Evolutionary conservation across 2,797 vertebrate genomes (phyloP).

Genomic region (Pogoniulus pusillus): DNA sequence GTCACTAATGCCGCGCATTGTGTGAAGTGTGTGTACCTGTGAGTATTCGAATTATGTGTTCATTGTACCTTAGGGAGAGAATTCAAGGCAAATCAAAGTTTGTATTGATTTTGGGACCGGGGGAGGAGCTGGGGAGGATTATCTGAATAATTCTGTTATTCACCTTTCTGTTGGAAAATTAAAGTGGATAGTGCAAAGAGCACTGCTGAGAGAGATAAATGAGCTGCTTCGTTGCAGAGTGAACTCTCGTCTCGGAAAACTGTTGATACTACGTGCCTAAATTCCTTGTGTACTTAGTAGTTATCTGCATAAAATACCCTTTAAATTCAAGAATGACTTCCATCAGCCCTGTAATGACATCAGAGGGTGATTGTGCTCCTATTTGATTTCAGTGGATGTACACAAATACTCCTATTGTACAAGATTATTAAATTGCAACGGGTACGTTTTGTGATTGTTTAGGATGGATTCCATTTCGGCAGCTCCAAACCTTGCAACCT

Average conservation of each 20-base stretch:
- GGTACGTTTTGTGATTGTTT: not conserved
- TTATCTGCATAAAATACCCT: constrained; percentile 54
- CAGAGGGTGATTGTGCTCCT: constrained; percentile 30
- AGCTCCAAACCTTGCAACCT: not conserved
- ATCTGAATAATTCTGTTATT: constrained; percentile 63
- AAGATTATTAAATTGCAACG: not conserved
- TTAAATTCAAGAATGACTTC: constrained; percentile 43
- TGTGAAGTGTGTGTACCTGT: not conserved
- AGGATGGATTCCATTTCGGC: not conserved
- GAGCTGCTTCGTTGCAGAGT: constrained; percentile 46
- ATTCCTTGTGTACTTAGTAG: constrained; percentile 40
- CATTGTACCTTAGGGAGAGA: not conserved
- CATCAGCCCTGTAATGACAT: constrained; percentile 28
- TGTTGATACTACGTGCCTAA: constrained; percentile 46
- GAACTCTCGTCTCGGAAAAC: constrained; percentile 17
- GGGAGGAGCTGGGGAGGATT: constrained; percentile 11
- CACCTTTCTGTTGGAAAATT: constrained; percentile 67
- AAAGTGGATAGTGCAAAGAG: constrained; percentile 55
- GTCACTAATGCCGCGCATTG: not conserved
- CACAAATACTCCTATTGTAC: constrained; percentile 27
- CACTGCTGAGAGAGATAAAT: constrained; percentile 56
- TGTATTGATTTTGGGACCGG: constrained; percentile 56
- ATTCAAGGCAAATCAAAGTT: constrained; percentile 54
- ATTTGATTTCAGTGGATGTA: constrained; percentile 33
- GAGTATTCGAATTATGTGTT: constrained; percentile 23